Evolutionary conservation across 2,888 invertebrate genomes (phyloP), one percentile per base, ranked within the genome.

Genomic region (Hirtodrosophila cameraria): DNA sequence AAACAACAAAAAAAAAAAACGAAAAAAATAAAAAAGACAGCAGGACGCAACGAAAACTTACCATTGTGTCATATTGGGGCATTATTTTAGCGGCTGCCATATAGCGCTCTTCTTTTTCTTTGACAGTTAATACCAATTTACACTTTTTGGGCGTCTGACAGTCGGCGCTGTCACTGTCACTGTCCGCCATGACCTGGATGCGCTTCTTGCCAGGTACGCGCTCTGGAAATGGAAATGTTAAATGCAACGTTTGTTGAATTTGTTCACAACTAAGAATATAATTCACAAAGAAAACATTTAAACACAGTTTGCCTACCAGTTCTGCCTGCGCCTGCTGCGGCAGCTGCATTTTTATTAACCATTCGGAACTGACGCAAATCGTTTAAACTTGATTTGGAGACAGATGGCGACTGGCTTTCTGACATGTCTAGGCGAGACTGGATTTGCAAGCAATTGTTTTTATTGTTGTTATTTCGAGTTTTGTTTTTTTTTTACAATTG

Each of bases 161-260:
- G 27, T 88, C 88, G 6, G 82, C 80, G 9, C 86, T 64, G 35
- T 90, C 91, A 13, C 90, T 90, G 39, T 90, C 91, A 67, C 90
- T 91, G 50, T 91, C 91, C 7, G 88, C 78, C 72, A 91, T 84
- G 48, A 89, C 86, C 67, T 87, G 88, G 42, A 91, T 90, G 13
- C 91, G 87, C 55, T 90, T 91, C 60, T 88, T 89, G 13, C 90
- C 91, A n/a, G 90, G 90, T 30, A 90, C 87, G 20, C 87, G 87
- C 63, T 89, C 90, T 90, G 61, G 20, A 63, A 53, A 1, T 27
- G 16, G 7, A 12, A 33, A 23, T 20, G 11, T 20, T 20, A 12
- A 11, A 16, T 42, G n/a, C 8, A 43, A 5, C n/a, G 28, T 27
- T 50, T 36, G 2, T 12, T 11, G 12, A 5, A 11, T 11, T 7